phyloP scores from a whole-genome alignment of 2,888 invertebrate genomes.

The Cybosia mesomella region DNA sequence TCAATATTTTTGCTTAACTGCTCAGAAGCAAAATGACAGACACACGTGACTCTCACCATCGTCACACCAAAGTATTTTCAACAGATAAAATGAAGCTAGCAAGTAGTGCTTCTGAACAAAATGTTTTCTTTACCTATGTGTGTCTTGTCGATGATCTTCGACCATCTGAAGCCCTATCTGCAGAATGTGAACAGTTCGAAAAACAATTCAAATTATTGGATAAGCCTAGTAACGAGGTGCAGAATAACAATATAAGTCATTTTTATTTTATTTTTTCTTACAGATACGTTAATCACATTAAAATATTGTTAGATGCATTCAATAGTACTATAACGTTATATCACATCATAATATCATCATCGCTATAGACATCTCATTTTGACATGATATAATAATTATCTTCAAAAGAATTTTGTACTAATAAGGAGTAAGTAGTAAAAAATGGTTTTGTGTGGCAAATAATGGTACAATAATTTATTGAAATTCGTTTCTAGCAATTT shows the following conservation, averaged over 20 bases:
- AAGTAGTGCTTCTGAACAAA: constrained; percentile 73
- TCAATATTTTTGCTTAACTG: constrained; percentile 20
- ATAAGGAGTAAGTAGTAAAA: too few relatives aligned
- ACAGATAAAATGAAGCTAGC: constrained; percentile 56
- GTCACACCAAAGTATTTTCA: constrained; percentile 35
- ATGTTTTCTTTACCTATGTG: constrained; percentile 70
- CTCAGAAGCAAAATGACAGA: constrained; percentile 35
- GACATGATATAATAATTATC: too few relatives aligned
- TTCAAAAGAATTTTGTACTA: too few relatives aligned
- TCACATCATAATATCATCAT: too few relatives aligned
- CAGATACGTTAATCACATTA: neutral
- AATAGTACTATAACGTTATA: neutral
- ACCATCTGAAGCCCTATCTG: constrained; percentile 48
- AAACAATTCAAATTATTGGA: neutral
- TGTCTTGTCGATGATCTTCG: constrained; percentile 70
- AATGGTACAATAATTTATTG: too few relatives aligned
- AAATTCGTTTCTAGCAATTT: too few relatives aligned
- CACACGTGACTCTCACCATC: constrained; percentile 32
- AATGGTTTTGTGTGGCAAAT: too few relatives aligned
- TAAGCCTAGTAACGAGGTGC: constrained; percentile 14
- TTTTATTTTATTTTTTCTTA: neutral
- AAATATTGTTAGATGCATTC: neutral
- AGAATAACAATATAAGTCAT: too few relatives aligned
- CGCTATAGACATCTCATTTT: too few relatives aligned
- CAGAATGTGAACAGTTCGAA: constrained; percentile 25